phyloP scores from a whole-genome alignment of 2,888 invertebrate genomes.

The Drosophila longiperda region DNA sequence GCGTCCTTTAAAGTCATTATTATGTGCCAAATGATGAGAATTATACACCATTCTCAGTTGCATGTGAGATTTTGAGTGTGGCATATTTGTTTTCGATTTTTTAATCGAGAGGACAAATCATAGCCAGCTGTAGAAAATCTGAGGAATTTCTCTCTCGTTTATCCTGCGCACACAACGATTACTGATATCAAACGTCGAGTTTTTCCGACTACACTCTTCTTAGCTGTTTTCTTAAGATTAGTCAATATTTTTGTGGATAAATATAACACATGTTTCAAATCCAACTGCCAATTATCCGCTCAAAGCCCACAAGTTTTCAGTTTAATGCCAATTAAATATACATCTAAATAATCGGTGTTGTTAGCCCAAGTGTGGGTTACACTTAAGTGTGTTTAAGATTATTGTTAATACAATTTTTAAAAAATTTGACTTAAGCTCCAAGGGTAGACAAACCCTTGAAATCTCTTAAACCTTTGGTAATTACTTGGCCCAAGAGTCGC shows the following conservation, averaged over 20 bases:
- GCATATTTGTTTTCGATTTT: not conserved
- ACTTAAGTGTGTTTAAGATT: constrained; percentile 8
- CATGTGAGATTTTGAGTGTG: not conserved
- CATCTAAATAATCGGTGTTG: not conserved
- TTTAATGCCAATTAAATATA: not conserved
- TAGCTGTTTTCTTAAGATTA: not conserved
- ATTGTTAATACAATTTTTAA: constrained; percentile 13
- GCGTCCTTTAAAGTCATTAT: constrained; percentile 30
- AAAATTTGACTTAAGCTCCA: constrained; percentile 10
- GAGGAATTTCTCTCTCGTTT: not conserved
- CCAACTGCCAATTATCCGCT: not conserved
- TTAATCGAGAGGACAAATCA: not conserved
- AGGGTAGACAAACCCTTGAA: constrained; percentile 22
- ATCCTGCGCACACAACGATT: too few species aligned
- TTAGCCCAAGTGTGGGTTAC: not conserved
- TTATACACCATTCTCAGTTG: not conserved
- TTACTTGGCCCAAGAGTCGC: constrained; percentile 47
- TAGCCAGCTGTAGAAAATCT: not conserved
- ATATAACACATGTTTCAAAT: not conserved
- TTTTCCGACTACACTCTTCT: not conserved
- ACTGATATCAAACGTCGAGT: not conserved
- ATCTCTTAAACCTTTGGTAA: constrained; percentile 59
- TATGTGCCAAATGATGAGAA: not conserved
- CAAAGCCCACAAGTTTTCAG: not conserved
- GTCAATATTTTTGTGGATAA: not conserved